A percentile compares a stretch with the other conserved stretches of the same genome.
These are phyloP conservation scores for Pharmacophagus antenor DNA, from an alignment of 2,888 invertebrate genomes.

Conservation along the genomic window DNA sequence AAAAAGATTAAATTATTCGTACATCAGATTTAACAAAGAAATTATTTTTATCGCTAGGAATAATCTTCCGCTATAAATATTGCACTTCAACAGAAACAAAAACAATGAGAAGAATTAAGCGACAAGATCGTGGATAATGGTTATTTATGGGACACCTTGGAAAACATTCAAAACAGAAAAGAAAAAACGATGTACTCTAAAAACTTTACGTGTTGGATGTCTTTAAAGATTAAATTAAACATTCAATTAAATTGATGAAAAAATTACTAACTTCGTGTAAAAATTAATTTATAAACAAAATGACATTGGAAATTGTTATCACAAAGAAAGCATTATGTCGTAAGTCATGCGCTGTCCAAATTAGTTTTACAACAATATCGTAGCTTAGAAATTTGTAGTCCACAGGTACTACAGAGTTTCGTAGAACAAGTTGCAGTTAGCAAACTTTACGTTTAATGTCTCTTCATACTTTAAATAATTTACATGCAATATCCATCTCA, in stretches of 20 bases:
- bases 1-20: too few relatives aligned
- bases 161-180: slow-evolving; percentile 7
- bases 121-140: slow-evolving; percentile 14
- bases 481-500: neutral
- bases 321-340: neutral
- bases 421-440: slow-evolving; percentile 10
- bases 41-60: neutral
- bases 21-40: neutral
- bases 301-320: neutral
- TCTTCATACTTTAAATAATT: neutral
- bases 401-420: slow-evolving; percentile 6
- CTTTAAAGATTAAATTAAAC: neutral
- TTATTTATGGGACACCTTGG: slow-evolving; percentile 17
- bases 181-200: neutral
- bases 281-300: neutral
- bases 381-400: slow-evolving; percentile 19
- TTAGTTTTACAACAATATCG: slow-evolving; percentile 14
- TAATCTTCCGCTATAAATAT: slow-evolving; percentile 6
- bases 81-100: slow-evolving; percentile 1
- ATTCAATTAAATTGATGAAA: neutral
- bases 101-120: slow-evolving; percentile 19
- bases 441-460: slow-evolving; percentile 18
- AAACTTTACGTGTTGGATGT: neutral
- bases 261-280: neutral
- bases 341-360: slow-evolving; percentile 10